A percentile compares a stretch with the other conserved stretches of the same genome.
Evolutionary conservation across 2,797 vertebrate genomes (phyloP).

Genomic region (Melopsittacus undulatus): DNA sequence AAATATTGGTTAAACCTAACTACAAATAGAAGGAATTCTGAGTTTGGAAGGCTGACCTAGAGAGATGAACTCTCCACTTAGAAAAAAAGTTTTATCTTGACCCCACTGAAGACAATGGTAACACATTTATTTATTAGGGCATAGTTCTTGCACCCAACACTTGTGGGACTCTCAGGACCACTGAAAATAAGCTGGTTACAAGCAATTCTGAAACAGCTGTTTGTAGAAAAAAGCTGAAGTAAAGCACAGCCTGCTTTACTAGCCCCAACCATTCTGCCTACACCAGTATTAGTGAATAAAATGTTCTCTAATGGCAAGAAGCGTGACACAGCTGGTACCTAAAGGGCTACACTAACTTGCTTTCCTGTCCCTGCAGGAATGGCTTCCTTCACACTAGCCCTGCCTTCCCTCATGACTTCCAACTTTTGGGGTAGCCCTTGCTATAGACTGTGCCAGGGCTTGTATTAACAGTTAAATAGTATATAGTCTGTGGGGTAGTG

Average conservation of each 20-base stretch:
- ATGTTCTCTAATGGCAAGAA: background rate
- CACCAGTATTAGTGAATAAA: background rate
- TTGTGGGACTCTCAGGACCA: background rate
- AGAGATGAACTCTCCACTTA: background rate
- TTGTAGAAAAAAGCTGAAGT: background rate
- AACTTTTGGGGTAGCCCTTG: background rate
- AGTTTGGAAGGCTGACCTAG: background rate
- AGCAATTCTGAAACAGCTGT: background rate
- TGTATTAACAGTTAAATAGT: background rate
- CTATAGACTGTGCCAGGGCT: background rate
- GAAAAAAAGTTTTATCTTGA: background rate
- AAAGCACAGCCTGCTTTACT: background rate
- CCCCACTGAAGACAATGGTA: background rate
- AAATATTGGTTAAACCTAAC: background rate
- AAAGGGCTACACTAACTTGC: accelerated
- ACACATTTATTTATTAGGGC: background rate
- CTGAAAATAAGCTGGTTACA: background rate
- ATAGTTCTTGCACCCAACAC: background rate
- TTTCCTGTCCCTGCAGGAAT: accelerated
- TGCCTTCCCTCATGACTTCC: background rate
- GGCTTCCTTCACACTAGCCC: background rate
- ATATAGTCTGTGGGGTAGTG: background rate
- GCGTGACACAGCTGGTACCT: accelerated
- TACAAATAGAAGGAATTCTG: background rate
- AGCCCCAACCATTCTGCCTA: background rate